These are phyloP conservation scores for Anastatus disparis DNA, from an alignment of 1,140 invertebrate genomes.

Conservation along the genomic window DNA sequence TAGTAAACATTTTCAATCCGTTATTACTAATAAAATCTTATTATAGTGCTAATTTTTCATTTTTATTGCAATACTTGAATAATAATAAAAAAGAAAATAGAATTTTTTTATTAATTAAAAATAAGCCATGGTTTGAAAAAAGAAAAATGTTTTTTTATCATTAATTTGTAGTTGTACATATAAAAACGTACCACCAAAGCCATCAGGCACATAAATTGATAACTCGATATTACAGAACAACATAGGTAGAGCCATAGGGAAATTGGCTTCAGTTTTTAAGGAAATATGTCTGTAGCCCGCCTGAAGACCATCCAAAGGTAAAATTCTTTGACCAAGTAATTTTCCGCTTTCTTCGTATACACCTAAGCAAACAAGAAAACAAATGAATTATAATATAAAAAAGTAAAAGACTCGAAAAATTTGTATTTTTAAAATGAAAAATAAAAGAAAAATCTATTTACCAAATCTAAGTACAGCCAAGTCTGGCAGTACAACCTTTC, in stretches of 20 bases:
- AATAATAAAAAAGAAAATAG: too few species aligned
- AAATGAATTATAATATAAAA: too few species aligned
- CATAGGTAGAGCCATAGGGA: constrained; percentile 99
- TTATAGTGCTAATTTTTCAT: too few species aligned
- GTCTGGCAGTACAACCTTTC: constrained; percentile 95
- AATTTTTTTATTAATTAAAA: too few species aligned
- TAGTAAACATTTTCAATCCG: too few species aligned
- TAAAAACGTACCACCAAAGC: constrained; percentile 96
- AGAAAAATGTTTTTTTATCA: too few species aligned
- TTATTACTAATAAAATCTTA: too few species aligned
- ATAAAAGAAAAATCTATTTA: constrained; percentile 32
- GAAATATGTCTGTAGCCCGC: constrained; percentile 98
- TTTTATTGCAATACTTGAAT: too few species aligned
- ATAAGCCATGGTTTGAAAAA: too few species aligned
- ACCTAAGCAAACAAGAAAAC: constrained; percentile 44
- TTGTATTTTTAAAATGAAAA: neutral
- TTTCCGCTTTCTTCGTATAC: constrained; percentile 99
- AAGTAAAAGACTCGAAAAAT: too few species aligned
- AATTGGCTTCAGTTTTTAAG: constrained; percentile 97
- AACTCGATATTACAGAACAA: constrained; percentile 98
- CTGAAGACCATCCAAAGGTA: constrained; percentile 97
- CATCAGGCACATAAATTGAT: constrained; percentile 99
- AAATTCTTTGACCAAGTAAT: constrained; percentile 94
- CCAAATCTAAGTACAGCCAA: constrained; percentile 96
- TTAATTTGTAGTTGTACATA: too few species aligned